Evolutionary conservation across 2,113 vertebrate genomes (phyloP).

Genomic region (Ammospiza nelsoni): DNA sequence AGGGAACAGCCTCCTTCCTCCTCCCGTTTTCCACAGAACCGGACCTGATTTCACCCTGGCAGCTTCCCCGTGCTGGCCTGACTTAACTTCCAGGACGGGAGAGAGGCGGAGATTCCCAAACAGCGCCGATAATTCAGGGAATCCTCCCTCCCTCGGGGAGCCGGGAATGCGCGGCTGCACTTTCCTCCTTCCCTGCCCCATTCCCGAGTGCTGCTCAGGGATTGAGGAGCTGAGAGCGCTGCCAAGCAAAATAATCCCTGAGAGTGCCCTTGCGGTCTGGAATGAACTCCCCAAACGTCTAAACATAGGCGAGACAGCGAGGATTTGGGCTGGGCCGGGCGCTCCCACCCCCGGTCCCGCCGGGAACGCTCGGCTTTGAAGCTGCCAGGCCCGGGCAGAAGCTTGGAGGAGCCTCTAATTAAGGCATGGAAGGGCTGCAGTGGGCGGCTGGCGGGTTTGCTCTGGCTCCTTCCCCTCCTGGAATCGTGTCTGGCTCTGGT

Average conservation of each 20-base stretch:
- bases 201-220: not conserved
- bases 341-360: not conserved
- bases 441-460: not conserved
- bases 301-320: conserved; percentile 22
- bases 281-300: not conserved
- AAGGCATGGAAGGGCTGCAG: not conserved
- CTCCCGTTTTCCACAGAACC: not conserved
- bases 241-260: conserved; percentile 4
- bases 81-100: not conserved
- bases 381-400: not conserved
- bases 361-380: conserved; percentile 40
- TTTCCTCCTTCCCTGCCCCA: accelerated
- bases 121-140: not conserved
- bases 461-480: not conserved
- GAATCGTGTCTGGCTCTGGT: accelerated
- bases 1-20: not conserved
- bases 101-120: not conserved
- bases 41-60: not conserved
- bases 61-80: not conserved
- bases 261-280: not conserved
- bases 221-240: not conserved
- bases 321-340: not conserved
- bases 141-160: not conserved
- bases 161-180: not conserved
- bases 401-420: not conserved